phyloP scores from a whole-genome alignment of 2,113 vertebrate species.

The Lamprologus ornatipinnis region DNA sequence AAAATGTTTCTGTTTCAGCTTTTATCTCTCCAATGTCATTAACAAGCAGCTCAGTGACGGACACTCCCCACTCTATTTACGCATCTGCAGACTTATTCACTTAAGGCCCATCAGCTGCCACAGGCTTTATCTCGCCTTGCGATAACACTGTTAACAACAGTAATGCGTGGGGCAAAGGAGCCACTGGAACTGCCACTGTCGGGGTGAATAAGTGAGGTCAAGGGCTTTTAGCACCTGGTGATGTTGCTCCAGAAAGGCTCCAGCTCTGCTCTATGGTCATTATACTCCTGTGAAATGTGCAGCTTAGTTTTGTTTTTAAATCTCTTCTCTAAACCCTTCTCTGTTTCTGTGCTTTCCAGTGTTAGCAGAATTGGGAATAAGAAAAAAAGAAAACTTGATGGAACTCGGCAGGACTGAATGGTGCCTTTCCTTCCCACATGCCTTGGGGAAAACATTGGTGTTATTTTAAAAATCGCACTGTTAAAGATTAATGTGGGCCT shows the following conservation, averaged over 20 bases:
- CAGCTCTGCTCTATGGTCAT: not conserved
- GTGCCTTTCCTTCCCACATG: conserved; percentile 31
- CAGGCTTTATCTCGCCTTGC: conserved; percentile 66
- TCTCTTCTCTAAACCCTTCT: not conserved
- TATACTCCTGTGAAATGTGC: not conserved
- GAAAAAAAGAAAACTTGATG: not conserved
- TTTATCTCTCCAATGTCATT: conserved; percentile 65
- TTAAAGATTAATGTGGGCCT: conserved; percentile 71
- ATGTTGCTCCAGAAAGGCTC: not conserved
- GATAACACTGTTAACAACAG: conserved; percentile 75
- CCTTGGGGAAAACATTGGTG: conserved; percentile 61
- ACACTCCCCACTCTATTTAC: conserved; percentile 28
- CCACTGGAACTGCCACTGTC: conserved; percentile 53
- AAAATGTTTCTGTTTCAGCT: conserved; percentile 43
- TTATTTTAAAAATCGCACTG: conserved; percentile 75
- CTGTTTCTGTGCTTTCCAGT: conserved; percentile 9
- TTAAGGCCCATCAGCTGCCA: conserved; percentile 35
- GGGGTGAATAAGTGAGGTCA: conserved; percentile 56
- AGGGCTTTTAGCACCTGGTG: conserved; percentile 53
- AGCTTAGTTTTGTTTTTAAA: not conserved
- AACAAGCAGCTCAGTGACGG: conserved; percentile 62
- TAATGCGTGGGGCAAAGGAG: conserved; percentile 55
- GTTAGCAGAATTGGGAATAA: conserved; percentile 15
- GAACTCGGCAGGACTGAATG: conserved; percentile 24
- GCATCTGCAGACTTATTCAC: conserved; percentile 52